A percentile compares a stretch with the other conserved stretches of the same genome.
phyloP scores from a whole-genome alignment of 1,140 invertebrate species.

The Limonius californicus region DNA sequence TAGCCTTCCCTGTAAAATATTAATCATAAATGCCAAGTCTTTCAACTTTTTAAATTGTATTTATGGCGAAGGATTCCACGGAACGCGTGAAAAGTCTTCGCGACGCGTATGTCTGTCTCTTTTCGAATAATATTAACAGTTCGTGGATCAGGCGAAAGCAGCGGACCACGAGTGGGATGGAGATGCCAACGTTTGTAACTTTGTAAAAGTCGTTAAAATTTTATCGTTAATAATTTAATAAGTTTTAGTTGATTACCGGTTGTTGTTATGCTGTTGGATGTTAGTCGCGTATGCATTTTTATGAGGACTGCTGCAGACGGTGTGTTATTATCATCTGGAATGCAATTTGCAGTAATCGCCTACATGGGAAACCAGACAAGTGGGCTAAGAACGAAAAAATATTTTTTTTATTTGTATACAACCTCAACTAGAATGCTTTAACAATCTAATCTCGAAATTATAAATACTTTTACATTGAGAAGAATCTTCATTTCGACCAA shows the following conservation, averaged over 20 bases:
- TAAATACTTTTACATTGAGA: no score
- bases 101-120: no score
- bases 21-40: conserved; percentile 19
- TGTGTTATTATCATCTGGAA: background rate
- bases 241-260: background rate
- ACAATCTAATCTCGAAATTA: no score
- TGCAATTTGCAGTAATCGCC: background rate
- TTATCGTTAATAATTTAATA: conserved; percentile 2
- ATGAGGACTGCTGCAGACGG: background rate
- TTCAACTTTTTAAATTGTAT: conserved; percentile 16
- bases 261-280: background rate
- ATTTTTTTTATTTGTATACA: no score
- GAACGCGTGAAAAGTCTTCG: background rate
- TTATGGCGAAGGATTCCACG: conserved; percentile 14
- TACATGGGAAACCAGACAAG: background rate
- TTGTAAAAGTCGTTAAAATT: conserved; percentile 1
- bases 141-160: background rate
- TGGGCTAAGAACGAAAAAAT: background rate
- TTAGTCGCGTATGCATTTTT: background rate
- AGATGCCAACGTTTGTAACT: background rate
- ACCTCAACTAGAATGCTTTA: no score
- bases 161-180: background rate
- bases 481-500: no score
- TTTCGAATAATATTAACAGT: no score
- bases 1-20: conserved; percentile 20